These are phyloP conservation scores for Coluber constrictor DNA, from an alignment of 2,797 vertebrate genomes.

Conservation along the genomic window DNA sequence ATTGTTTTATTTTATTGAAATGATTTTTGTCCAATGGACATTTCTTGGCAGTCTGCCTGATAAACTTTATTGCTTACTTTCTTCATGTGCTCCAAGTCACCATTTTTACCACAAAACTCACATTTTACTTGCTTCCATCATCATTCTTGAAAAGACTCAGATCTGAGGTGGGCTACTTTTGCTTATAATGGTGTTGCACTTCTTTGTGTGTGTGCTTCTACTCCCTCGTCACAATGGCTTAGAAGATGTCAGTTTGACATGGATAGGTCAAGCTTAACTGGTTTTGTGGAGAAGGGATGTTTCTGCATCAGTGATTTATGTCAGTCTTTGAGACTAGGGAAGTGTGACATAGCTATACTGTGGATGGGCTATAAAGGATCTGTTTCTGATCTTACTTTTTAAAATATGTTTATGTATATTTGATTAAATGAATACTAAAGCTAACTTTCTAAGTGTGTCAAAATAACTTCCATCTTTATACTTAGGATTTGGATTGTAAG, in stretches of 20 bases:
- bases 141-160: background rate
- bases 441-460: background rate
- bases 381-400: background rate
- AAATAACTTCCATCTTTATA: background rate
- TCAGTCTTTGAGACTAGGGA: slow-evolving; percentile 9
- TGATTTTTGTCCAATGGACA: background rate
- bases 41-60: background rate
- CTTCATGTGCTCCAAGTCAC: background rate
- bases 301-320: slow-evolving; percentile 17
- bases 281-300: background rate
- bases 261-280: slow-evolving; percentile 25
- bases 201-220: background rate
- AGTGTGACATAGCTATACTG: background rate
- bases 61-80: background rate
- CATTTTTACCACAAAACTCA: background rate
- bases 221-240: background rate
- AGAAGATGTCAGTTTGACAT: slow-evolving; percentile 12
- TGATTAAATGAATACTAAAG: slow-evolving; percentile 13
- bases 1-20: background rate
- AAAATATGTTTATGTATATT: background rate
- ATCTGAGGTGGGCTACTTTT: background rate
- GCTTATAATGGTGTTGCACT: background rate
- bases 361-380: background rate
- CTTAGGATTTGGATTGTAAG: background rate
- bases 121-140: background rate